Conservation (phyloP, 2,113 vertebrate species). For the Cinclus cinclus region DNA sequence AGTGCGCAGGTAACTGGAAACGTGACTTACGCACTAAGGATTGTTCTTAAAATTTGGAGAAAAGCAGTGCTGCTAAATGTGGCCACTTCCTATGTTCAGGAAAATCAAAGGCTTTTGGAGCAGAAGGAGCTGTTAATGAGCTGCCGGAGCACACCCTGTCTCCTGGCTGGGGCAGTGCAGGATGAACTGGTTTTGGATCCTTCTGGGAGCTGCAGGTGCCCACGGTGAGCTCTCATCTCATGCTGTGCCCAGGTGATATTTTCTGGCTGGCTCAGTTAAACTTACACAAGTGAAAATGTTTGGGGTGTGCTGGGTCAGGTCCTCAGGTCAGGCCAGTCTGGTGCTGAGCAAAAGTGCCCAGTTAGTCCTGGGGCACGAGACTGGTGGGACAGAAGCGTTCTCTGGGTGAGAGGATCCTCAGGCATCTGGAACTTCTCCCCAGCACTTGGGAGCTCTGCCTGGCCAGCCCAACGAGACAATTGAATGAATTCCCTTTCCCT, state of each 20-base stretch:
- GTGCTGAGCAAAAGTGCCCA: neutral
- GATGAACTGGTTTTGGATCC: neutral
- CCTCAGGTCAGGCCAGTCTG: neutral
- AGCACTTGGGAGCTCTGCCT: neutral
- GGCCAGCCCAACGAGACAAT: neutral
- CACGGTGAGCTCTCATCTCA: fast-evolving
- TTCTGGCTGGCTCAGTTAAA: neutral
- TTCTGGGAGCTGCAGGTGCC: neutral
- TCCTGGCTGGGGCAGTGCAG: neutral
- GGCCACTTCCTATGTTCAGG: neutral
- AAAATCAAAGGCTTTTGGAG: neutral
- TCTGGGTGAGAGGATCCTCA: neutral
- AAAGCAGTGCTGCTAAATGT: fast-evolving
- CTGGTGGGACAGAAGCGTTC: neutral
- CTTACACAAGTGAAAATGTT: neutral
- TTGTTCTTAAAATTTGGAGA: neutral
- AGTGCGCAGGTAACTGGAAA: neutral
- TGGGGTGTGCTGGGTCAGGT: neutral
- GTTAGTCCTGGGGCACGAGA: neutral
- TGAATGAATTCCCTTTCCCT: neutral
- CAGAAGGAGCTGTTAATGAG: neutral
- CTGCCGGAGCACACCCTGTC: neutral
- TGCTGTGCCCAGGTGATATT: neutral
- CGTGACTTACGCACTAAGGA: neutral
- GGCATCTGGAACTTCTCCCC: neutral